A percentile compares a stretch with the other conserved stretches of the same genome.
phyloP scores from a whole-genome alignment of 2,797 vertebrate genomes.

The Pseudochirops corinnae region DNA sequence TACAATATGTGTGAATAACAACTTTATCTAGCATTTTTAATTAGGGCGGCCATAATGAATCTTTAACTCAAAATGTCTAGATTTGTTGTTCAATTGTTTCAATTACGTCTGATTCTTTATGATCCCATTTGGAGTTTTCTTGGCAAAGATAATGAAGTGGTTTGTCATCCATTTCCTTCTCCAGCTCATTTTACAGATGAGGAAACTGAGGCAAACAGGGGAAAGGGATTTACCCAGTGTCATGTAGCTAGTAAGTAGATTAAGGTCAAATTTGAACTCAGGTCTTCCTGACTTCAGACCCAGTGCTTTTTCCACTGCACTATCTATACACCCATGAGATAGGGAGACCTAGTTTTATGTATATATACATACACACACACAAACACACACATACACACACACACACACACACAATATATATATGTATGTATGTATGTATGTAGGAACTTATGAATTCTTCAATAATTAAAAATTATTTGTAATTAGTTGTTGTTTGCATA shows the following conservation, averaged over 20 bases:
- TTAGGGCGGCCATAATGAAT: neutral
- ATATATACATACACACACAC: too few species aligned
- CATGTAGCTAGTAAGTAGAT: neutral
- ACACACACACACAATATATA: too few species aligned
- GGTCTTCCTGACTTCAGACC: neutral
- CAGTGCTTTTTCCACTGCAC: neutral
- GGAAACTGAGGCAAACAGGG: neutral
- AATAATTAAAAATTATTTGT: neutral
- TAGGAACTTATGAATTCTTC: neutral
- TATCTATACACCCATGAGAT: neutral
- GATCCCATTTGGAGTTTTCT: neutral
- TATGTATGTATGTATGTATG: neutral
- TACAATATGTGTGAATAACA: neutral
- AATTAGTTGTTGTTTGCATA: neutral
- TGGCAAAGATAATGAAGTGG: neutral
- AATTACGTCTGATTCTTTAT: neutral
- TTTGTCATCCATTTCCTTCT: neutral
- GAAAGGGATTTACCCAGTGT: neutral
- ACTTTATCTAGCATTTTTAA: neutral
- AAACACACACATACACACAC: too few species aligned
- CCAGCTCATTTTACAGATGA: neutral
- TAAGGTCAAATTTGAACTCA: neutral
- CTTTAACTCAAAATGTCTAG: neutral
- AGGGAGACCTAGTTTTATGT: neutral
- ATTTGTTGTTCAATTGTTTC: neutral